These are phyloP conservation scores for Sturnira hondurensis DNA, from an alignment of 2,113 vertebrate species.

Conservation along the genomic window DNA sequence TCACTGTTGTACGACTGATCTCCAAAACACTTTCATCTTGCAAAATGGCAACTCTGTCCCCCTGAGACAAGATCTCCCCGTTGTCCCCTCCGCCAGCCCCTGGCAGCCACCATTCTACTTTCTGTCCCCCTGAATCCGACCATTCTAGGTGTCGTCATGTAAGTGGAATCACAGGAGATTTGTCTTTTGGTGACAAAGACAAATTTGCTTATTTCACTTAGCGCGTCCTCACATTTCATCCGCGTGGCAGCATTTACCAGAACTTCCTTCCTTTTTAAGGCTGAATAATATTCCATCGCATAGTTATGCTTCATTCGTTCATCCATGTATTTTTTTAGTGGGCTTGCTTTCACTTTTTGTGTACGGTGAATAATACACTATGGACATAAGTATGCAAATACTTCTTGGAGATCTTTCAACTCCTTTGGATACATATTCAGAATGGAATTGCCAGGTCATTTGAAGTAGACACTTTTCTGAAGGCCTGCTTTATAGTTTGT, in stretches of 20 bases:
- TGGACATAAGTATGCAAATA: not conserved
- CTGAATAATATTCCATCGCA: rapidly evolving
- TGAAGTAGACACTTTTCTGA: rapidly evolving
- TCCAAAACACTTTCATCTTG: not conserved
- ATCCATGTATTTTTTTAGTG: rapidly evolving
- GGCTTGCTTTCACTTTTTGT: not conserved
- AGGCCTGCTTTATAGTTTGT: not conserved
- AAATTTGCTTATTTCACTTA: not conserved
- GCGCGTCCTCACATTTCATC: not conserved
- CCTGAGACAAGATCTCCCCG: not conserved
- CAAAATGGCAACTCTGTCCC: not conserved
- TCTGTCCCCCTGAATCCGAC: not conserved
- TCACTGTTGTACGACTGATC: rapidly evolving
- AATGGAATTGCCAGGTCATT: not conserved
- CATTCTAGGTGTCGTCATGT: rapidly evolving
- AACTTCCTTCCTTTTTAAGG: not conserved
- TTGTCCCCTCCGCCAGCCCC: not conserved
- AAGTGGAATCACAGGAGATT: rapidly evolving
- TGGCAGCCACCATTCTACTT: rapidly evolving
- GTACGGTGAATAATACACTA: rapidly evolving
- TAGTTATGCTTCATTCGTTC: rapidly evolving
- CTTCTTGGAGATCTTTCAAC: not conserved
- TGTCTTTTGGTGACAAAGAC: not conserved
- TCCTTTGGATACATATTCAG: rapidly evolving
- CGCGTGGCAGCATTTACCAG: rapidly evolving